Evolutionary conservation across 2,888 invertebrate genomes (phyloP), one percentile per base, ranked within the genome.

Genomic region (Euphydryas editha): DNA sequence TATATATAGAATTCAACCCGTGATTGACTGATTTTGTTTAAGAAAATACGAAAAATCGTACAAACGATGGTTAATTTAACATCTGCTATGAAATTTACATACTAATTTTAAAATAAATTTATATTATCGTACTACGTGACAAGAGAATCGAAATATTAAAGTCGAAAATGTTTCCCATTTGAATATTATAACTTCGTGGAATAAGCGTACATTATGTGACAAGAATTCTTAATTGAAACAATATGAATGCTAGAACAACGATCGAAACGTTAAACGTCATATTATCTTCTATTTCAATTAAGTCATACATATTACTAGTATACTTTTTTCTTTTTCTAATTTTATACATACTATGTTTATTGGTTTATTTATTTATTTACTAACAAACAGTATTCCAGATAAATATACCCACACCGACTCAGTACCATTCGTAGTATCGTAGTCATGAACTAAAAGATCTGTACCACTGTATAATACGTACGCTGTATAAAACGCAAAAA

Each of bases 211-310:
- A 11, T 47, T 47, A 18, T 20, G 11, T 10, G 47, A 20, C 47
- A 21, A 21, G 47, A 47, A 47, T 47, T 20, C 10, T 18, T 47
- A 47, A 47, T 47, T 20, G 20, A 47, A 47, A 47, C 20, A n/a
- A 20, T 47, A 47, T 47, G 6, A 20, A 11, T 21, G 20, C 5
- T 18, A 20, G 13, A n/a, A n/a, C n/a, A 20, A 21, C 20, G 5
- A 21, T 20, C 5, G 20, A 11, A 20, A 47, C 18, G 21, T 47
- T 47, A 4, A 20, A 46, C n/a, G 20, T 47, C 47, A 39, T 20
- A 3, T 13, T 20, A 47, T 18, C 10, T 11, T 36, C 6, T 36
- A 7, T 10, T 36, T 36, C 10, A 7, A 36, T 36, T 36, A 5
- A 36, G 36, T 36, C 36, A 36, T 36, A 36, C 36, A 7, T 10